A percentile compares a stretch with the other conserved stretches of the same genome.
Conservation (phyloP, 2,797 vertebrate genomes). For the Moxostoma hubbsi region DNA sequence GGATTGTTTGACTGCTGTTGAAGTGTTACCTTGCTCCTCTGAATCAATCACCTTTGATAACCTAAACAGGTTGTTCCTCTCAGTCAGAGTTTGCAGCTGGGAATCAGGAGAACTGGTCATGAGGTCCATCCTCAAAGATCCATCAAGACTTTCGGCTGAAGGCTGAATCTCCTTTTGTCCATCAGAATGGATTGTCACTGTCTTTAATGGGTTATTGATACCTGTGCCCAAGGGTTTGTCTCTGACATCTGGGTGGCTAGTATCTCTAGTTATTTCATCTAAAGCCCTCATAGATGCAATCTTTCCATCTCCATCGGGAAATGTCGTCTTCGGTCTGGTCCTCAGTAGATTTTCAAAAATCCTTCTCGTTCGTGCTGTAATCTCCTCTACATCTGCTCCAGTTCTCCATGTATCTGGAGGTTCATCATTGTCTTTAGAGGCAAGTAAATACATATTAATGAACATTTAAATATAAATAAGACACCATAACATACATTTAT, state of each 20-base stretch:
- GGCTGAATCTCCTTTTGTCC: constrained; percentile 19
- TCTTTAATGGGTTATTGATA: constrained; percentile 22
- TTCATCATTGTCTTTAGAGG: constrained; percentile 38
- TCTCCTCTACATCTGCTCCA: not conserved
- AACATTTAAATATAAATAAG: constrained; percentile 7
- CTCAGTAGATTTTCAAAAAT: constrained; percentile 14
- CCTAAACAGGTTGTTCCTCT: constrained; percentile 2
- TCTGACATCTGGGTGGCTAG: constrained; percentile 23
- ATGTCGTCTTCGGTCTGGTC: not conserved
- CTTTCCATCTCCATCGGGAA: constrained; percentile 36
- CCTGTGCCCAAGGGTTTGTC: constrained; percentile 22
- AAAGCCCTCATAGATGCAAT: not conserved
- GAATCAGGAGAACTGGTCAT: not conserved
- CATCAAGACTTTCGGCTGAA: not conserved
- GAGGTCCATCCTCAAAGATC: constrained; percentile 7
- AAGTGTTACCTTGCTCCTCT: constrained; percentile 12
- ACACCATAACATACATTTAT: not conserved
- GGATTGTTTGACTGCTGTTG: not conserved
- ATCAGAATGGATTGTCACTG: constrained; percentile 31
- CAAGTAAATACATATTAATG: not conserved
- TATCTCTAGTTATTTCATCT: constrained; percentile 25
- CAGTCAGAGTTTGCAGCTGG: not conserved
- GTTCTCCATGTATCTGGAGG: constrained; percentile 34
- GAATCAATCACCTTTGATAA: constrained; percentile 1
- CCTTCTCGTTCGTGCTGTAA: not conserved